Evolutionary conservation across 2,113 vertebrate genomes (phyloP), one percentile per base, ranked within the genome.

Genomic region (Coregonus clupeaformis): DNA sequence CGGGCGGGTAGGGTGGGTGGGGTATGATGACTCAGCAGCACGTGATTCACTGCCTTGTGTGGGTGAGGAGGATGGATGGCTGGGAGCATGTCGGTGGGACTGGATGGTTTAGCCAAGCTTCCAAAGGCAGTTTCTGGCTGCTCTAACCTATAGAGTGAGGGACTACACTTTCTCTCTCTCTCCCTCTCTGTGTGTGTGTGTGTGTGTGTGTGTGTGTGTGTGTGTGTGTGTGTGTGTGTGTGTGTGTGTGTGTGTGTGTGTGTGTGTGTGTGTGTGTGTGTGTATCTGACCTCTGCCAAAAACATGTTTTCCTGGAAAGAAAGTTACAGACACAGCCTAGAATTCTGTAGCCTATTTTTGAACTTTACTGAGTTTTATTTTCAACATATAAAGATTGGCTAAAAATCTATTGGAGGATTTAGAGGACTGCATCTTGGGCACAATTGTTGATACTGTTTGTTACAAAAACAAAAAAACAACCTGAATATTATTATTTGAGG

Each of bases 11-110:
- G 27, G 27, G 27, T 27, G 2, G 27, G 80, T 68, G 82, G 68
- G 74, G 60, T n/a, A 30, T 78, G 76, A 78, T 91, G 88, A 91
- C 66, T 91, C 84, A 86, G 77, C 57, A 82, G 45, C 82, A 82
- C 24, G 64, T 87, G 83, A 74, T 52, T 62, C 6, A 76, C 36
- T 42, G 36, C 36, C 36, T 42, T 49, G 74, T 67, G 75, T 27
- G 7, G 30, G 45, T 63, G 72, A 63, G 69, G 59, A 76, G 7
- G 24, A 62, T 42, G 2, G 6, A 6, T 60, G n/a, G 2, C 12
- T 29, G 22, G 69, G 65, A 36, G 29, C 27, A 20, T 62, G 69
- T 77, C 78, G 69, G 80, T 68, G 30, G 36, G 0, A 42, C 36
- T 72, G 49, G 68, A 68, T 70, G 57, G 0, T 64, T 75, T 68